Percentiles rank a stretch among this genome's conserved stretches.
phyloP scores from a whole-genome alignment of 2,888 invertebrate species.

The Octodonta nipae region DNA sequence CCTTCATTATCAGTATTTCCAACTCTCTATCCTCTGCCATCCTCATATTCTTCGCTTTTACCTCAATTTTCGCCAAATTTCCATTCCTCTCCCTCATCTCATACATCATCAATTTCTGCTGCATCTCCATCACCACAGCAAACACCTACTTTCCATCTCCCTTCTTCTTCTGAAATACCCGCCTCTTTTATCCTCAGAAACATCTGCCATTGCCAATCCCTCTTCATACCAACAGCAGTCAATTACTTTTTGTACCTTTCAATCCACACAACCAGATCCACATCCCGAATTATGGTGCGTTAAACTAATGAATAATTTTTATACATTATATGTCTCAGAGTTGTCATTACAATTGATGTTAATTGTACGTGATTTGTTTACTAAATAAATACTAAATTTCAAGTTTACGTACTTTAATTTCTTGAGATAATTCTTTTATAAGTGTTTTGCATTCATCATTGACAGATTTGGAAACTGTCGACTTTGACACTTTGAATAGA shows the following conservation, averaged over 20 bases:
- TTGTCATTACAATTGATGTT: neutral
- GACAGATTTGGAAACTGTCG: conserved; percentile 9
- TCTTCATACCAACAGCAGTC: neutral
- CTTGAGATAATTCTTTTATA: conserved; percentile 6
- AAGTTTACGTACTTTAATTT: conserved; percentile 7
- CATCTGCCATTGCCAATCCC: neutral
- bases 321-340: too few species aligned
- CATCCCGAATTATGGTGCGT: too few species aligned
- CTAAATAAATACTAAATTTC: neutral
- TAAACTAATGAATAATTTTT: too few species aligned
- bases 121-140: too few species aligned
- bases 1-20: neutral
- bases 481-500: conserved; percentile 9
- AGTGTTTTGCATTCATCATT: conserved; percentile 8
- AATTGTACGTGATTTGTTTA: neutral
- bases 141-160: too few species aligned
- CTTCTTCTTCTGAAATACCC: too few species aligned
- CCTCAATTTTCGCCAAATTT: too few species aligned
- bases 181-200: neutral
- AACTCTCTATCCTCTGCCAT: neutral
- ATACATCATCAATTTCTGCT: too few species aligned
- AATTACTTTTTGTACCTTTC: neutral
- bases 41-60: neutral
- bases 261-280: neutral
- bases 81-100: too few species aligned